A percentile compares a stretch with the other conserved stretches of the same genome.
phyloP scores from a whole-genome alignment of 1,140 invertebrate species.

The Lepidurus packardi region DNA sequence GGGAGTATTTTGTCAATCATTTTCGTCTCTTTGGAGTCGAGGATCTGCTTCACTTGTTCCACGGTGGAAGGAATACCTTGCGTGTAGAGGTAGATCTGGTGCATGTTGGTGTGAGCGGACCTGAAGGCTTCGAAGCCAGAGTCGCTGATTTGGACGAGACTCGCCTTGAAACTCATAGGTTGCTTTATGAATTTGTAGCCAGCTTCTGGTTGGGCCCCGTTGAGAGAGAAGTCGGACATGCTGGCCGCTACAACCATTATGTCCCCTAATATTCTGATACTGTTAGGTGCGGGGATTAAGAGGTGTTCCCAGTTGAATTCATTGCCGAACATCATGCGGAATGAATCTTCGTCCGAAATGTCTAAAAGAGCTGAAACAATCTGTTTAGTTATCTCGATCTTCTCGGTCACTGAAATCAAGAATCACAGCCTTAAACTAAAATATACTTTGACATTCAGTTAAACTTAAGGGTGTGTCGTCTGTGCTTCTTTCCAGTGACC shows the following conservation, averaged over 20 bases:
- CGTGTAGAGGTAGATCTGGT: slow-evolving; percentile 25
- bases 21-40: neutral
- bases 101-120: slow-evolving; percentile 30
- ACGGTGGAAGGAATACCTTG: slow-evolving; percentile 17
- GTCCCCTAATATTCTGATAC: slow-evolving; percentile 29
- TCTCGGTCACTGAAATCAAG: no score
- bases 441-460: no score
- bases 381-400: no score
- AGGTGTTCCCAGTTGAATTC: neutral
- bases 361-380: no score
- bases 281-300: slow-evolving; percentile 16
- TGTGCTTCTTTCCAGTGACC: no score
- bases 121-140: slow-evolving; percentile 21
- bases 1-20: neutral
- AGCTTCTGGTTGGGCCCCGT: neutral
- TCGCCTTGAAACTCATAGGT: slow-evolving; percentile 27
- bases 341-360: slow-evolving; percentile 22
- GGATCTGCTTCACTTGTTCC: slow-evolving; percentile 25
- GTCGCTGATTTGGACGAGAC: slow-evolving; percentile 30
- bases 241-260: slow-evolving; percentile 26
- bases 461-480: no score
- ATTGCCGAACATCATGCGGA: neutral
- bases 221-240: slow-evolving; percentile 27
- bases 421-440: no score
- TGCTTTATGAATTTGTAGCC: slow-evolving; percentile 25